Base-by-base conservation (phyloP, 2,888 invertebrate genomes). In the Apamea epomidion region DNA sequence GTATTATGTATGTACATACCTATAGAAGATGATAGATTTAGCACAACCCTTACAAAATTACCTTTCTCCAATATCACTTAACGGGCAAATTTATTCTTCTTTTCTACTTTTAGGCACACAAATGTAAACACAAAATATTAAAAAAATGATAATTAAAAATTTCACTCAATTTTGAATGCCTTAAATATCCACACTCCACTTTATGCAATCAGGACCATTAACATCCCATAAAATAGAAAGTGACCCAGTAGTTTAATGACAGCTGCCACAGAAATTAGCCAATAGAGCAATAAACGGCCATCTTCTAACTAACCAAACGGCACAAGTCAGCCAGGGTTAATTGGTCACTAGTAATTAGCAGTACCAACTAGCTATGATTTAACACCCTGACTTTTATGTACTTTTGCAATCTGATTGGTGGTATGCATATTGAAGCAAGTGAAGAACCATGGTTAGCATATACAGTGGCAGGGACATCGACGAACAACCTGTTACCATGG, bases 281-380 rank as follows among this genome's bases (percentile, higher is more conserved):
- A 48, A 65, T 65, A 60, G 21, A 25, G 29, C 58, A 62, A 70
- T 85, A 82, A 86, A 85, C 60, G 42, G 16, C 7, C 60, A 58
- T 82, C 58, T 67, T 68, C 54, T 65, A 54, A 74, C 71, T 62
- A 84, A 73, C 69, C 32, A 67, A 58, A 81, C 82, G 73, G 82
- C 81, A 85, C 85, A 86, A 85, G 87, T 78, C 89, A 89, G 82
- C 84, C 82, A 78, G 81, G 89, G 88, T 87, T 91, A 87, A 86
- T 84, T 86, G 86, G 90, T 90, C 81, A 88, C 81, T 74, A 74
- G 76, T 85, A 86, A 85, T 85, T 86, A 85, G 76, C 71, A 60
- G 64, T 45, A 70, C 68, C 72, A 74, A 65, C 67, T 68, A 72
- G 6, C 51, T 76, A 74, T 83, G 86, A 85, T 85, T 85, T 86